Base-by-base conservation (phyloP, 2,888 invertebrate species). In the Uloborus plumipes region DNA sequence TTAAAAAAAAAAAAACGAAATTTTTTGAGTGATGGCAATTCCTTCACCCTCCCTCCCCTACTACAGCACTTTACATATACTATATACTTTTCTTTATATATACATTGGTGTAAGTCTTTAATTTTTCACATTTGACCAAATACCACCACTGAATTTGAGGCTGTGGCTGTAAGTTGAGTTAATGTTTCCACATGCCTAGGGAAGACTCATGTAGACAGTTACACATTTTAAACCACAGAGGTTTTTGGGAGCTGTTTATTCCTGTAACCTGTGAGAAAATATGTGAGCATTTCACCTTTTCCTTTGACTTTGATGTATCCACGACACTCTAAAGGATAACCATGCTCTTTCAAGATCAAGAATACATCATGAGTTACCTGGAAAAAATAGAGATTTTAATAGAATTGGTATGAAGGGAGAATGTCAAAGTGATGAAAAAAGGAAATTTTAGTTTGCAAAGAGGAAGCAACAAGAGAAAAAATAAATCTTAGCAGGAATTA, bases 281-380 rank as follows among this genome's bases (percentile, higher is more conserved):
- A 97, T 0, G 97, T 97, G 85, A 95, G 92, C 97, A 97, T 97
- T 86, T 95, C 94, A 22, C 97, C 97, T 89, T 97, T 97, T 76
- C 97, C 97, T 90, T 97, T 97, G 16, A 97, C 97, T 87, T 94
- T 93, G 70, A 97, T 93, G 84, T 93, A 93, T 22, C 97, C 97
- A 4, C 97, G 92, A 89, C 96, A 95, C 26, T 93, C 93, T 58
- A 97, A 90, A 62, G 92, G 92, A 90, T 94, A 97, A 51, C 96
- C 95, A 82, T 94, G 93, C 18, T 91, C 89, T 86, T 92, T 90
- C 64, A 97, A 90, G 86, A 97, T 94, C 87, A 95, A 94, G 88
- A 93, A 93, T 84, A 95, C 93, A 89, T 97, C 97, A 88, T 95
- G 93, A 1, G 97, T 97, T 83, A 96, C 95, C 94, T 95, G 90